Evolutionary conservation across 2,797 vertebrate species (phyloP), one percentile per base, ranked within the genome.

Genomic region (Macropodus opercularis): DNA sequence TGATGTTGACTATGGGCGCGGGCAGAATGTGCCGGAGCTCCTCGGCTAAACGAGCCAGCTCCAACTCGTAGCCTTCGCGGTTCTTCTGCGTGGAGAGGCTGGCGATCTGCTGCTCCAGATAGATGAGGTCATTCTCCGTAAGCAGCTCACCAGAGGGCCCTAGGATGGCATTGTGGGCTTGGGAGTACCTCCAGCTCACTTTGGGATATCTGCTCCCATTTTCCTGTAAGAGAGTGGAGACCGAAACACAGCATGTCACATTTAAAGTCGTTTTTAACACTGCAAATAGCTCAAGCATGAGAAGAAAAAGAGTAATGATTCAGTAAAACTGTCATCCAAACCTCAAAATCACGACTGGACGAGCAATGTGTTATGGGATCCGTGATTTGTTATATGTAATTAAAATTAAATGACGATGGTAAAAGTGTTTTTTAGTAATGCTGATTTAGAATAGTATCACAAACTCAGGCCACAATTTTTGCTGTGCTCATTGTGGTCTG

Each of bases 81-180:
- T 93, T 92, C 74, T 85, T 92, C 64, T 93, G 92, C 86, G 95
- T 90, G 52, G 94, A 93, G 62, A 98, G 93, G 39, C 86, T 93
- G 39, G 94, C 90, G 54, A 96, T 96, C 77, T 96, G 95, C 87
- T 92, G 87, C 88, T 99, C 97, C 89, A 98, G 82, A 72, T 95
- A 93, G 61, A 93, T 80, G 50, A 98, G 92, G 86, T 98, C 97
- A 1, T 94, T 92, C 81, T 98, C 96, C 0, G 95, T 95, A 73
- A 99, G 89, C 80, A 99, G 91, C 86, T 98, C 97, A 57, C 97
- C 96, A 17, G 94, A 98, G 24, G 97, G 97, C 12, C 97, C 96
- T 82, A 98, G 89, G 82, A 98, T 93, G 72, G 95, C 97, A 68
- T 94, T 96, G 86, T 94, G 94, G 17, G 92, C 88, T 66, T 93